A percentile compares a stretch with the other conserved stretches of the same genome.
Conservation (phyloP, 2,113 vertebrate genomes). For the Phalacrocorax brasilianus region DNA sequence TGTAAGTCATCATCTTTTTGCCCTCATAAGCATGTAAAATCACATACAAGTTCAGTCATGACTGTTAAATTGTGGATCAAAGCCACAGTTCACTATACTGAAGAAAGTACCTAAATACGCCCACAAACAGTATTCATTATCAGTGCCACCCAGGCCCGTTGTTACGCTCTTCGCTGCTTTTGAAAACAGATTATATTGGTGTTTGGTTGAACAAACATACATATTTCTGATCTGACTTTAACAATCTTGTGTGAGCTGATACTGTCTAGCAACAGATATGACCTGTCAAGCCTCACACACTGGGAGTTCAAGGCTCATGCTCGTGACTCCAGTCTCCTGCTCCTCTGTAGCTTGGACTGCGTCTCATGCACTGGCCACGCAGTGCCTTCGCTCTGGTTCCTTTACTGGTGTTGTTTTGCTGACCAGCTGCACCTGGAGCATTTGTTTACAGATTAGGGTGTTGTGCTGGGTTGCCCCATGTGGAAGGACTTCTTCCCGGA, state of each 20-base stretch:
- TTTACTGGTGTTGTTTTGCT: background rate
- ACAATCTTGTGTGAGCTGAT: background rate
- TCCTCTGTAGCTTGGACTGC: background rate
- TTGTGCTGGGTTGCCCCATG: background rate
- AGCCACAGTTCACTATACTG: background rate
- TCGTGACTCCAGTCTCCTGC: rapidly evolving
- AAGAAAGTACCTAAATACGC: background rate
- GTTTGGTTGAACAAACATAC: background rate
- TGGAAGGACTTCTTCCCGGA: background rate
- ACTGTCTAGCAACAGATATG: rapidly evolving
- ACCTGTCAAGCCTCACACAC: background rate
- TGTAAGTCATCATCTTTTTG: background rate
- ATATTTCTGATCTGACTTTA: background rate
- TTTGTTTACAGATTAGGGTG: background rate
- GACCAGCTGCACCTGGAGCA: background rate
- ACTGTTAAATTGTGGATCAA: conserved; percentile 10
- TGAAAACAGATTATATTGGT: background rate
- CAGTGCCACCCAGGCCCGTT: background rate
- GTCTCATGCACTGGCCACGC: too few species aligned
- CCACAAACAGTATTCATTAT: background rate
- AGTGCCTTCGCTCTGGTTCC: background rate
- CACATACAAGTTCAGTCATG: conserved; percentile 32
- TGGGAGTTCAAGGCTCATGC: rapidly evolving
- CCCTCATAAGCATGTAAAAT: conserved; percentile 1
- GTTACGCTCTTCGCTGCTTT: background rate